Percentiles rank a stretch among this genome's conserved stretches.
Evolutionary conservation across 1,140 invertebrate genomes (phyloP).

Genomic region (Lepidotrigona ventralis): DNA sequence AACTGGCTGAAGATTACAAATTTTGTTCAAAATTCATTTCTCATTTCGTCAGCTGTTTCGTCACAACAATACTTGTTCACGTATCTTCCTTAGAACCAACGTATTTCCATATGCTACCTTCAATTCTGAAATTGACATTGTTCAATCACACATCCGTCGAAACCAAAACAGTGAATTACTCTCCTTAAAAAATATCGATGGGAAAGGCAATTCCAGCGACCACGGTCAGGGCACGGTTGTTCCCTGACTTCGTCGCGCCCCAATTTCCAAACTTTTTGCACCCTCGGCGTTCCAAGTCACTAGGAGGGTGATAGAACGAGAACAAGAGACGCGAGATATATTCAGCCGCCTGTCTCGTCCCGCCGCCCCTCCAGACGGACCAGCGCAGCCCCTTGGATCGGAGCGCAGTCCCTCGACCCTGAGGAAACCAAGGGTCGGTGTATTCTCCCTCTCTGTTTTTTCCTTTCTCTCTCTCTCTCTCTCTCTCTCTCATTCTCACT

Average conservation of each 20-base stretch:
- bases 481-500: not conserved
- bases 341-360: constrained; percentile 7
- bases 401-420: constrained; percentile 64
- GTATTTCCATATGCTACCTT: no score
- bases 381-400: constrained; percentile 46
- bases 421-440: constrained; percentile 63
- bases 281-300: constrained; percentile 23
- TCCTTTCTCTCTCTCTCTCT: not conserved
- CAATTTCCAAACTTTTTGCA: constrained; percentile 54
- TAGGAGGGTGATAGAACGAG: not conserved
- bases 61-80: not conserved
- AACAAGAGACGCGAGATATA: constrained; percentile 14
- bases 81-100: not conserved
- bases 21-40: no score
- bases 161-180: not conserved
- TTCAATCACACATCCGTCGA: not conserved
- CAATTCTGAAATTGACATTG: not conserved
- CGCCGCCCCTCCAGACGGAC: constrained; percentile 38
- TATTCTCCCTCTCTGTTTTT: not conserved
- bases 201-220: not conserved
- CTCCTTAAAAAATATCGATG: not conserved
- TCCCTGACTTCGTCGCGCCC: constrained; percentile 34
- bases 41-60: no score
- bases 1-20: no score
- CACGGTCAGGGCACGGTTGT: constrained; percentile 9